Evolutionary conservation across 1,140 invertebrate genomes (phyloP).

Genomic region (Telenomus remus): DNA sequence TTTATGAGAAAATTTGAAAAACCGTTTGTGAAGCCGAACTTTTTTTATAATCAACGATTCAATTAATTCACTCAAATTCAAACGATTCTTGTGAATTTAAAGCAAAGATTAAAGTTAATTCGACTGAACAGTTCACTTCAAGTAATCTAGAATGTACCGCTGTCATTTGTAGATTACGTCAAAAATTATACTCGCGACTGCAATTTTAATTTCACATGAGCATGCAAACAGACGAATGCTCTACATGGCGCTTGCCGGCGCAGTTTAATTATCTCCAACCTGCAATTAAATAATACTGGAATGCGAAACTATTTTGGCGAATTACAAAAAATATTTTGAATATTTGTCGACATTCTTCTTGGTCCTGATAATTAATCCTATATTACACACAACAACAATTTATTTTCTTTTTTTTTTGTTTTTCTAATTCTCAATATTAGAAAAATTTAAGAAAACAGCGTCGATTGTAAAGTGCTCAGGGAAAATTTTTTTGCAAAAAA

Average conservation of each 20-base stretch:
- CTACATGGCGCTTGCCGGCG: not conserved
- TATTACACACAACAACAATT: too few relatives aligned
- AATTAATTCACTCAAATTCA: conserved; percentile 23
- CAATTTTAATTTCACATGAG: conserved; percentile 1
- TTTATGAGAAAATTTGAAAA: conserved; percentile 16
- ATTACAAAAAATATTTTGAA: not conserved
- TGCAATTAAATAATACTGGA: not conserved
- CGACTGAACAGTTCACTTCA: not conserved
- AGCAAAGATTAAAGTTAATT: conserved; percentile 10
- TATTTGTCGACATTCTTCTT: not conserved
- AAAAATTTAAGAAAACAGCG: not conserved
- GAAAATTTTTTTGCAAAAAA: not conserved
- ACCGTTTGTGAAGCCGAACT: conserved; percentile 6
- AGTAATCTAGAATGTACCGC: conserved; percentile 1
- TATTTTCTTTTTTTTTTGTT: too few relatives aligned
- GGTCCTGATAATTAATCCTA: too few relatives aligned
- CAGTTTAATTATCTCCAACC: not conserved
- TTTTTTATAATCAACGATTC: conserved; percentile 25
- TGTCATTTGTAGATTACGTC: conserved; percentile 4
- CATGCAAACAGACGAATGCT: not conserved
- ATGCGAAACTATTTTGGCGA: not conserved
- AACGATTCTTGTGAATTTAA: conserved; percentile 2
- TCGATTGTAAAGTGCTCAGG: not conserved
- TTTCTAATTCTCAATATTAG: too few relatives aligned
- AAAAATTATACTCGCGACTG: conserved; percentile 4